Conservation (phyloP, 2,797 vertebrate genomes). For the Megalops cyprinoides region DNA sequence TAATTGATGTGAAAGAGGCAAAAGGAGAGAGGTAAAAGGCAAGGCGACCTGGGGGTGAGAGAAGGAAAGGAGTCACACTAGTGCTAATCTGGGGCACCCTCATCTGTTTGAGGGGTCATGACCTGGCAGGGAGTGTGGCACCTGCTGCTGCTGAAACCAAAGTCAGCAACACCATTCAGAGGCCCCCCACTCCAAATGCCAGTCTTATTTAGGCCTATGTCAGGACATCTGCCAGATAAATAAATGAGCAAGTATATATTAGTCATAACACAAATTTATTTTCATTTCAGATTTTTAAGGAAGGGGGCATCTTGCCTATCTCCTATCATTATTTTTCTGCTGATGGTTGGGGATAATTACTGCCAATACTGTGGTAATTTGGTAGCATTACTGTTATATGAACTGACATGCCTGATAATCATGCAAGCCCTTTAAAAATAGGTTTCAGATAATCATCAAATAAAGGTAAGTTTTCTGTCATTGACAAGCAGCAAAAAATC, state of each 20-base stretch:
- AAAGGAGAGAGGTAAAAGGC: neutral
- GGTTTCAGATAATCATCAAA: neutral
- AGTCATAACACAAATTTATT: neutral
- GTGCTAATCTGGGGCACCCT: conserved; percentile 15
- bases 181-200: neutral
- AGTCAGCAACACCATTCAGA: neutral
- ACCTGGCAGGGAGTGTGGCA: neutral
- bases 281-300: neutral
- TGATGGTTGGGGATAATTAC: too few species aligned
- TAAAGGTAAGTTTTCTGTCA: neutral
- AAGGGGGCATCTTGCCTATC: too few species aligned
- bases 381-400: too few species aligned
- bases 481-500: neutral
- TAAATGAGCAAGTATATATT: neutral
- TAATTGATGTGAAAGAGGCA: conserved; percentile 52
- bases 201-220: neutral
- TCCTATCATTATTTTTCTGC: too few species aligned
- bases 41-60: neutral
- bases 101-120: neutral
- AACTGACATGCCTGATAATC: too few species aligned
- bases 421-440: too few species aligned
- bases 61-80: conserved; percentile 13
- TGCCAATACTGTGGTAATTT: too few species aligned
- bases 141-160: neutral
- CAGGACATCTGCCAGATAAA: neutral